A percentile compares a stretch with the other conserved stretches of the same genome.
Conservation (phyloP, 2,797 vertebrate species). For the Pyrocephalus nanus region DNA sequence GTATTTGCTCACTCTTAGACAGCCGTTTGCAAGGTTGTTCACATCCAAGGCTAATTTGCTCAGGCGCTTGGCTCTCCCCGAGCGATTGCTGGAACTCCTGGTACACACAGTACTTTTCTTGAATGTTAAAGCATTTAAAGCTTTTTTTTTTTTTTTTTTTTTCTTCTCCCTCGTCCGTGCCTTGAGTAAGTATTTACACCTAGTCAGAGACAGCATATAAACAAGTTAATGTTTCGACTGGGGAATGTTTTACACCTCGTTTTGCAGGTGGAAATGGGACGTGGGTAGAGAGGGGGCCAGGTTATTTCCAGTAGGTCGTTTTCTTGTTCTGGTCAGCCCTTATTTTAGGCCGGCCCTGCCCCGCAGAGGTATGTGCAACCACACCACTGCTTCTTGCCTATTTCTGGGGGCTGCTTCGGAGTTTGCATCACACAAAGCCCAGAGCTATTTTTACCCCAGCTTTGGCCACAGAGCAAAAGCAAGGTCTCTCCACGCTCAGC, state of each 20-base stretch:
- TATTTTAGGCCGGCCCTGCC: slow-evolving; percentile 44
- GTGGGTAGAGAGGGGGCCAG: neutral
- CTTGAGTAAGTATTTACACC: slow-evolving; percentile 35
- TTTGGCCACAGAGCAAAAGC: neutral
- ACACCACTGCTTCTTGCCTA: neutral
- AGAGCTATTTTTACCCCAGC: neutral
- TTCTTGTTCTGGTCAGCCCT: neutral
- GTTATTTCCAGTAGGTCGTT: slow-evolving; percentile 38
- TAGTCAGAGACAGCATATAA: neutral
- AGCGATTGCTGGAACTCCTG: slow-evolving; percentile 45
- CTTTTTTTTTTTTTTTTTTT: neutral
- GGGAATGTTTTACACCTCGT: slow-evolving; percentile 7
- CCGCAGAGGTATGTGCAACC: neutral
- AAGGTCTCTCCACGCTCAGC: neutral
- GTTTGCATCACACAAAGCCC: neutral
- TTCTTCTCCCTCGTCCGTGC: neutral
- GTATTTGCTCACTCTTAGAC: slow-evolving; percentile 60
- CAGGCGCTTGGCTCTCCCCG: slow-evolving; percentile 52
- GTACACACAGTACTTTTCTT: slow-evolving; percentile 59
- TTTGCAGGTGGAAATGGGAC: slow-evolving; percentile 4
- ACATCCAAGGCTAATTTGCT: slow-evolving; percentile 62
- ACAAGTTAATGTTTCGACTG: neutral
- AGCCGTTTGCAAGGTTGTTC: slow-evolving; percentile 44
- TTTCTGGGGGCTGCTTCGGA: slow-evolving; percentile 25
- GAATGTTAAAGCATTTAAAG: slow-evolving; percentile 58